phyloP scores from a whole-genome alignment of 2,888 invertebrate species.

The Xanthia togata region DNA sequence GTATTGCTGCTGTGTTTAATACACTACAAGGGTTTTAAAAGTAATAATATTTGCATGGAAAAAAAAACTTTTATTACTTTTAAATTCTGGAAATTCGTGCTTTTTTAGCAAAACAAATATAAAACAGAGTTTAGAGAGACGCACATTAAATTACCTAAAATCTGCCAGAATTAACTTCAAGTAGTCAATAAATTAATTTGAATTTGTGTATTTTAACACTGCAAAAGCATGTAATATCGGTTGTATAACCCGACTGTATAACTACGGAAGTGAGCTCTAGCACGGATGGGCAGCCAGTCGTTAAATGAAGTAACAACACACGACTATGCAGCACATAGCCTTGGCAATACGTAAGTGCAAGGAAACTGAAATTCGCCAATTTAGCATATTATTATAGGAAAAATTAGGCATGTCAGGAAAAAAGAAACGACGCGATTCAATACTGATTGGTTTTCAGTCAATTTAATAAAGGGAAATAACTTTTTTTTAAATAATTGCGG shows the following conservation, averaged over 20 bases:
- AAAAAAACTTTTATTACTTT: neutral
- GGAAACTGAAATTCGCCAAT: conserved; percentile 48
- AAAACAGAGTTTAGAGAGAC: neutral
- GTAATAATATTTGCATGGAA: neutral
- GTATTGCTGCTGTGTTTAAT: neutral
- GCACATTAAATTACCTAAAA: neutral
- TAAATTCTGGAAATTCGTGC: neutral
- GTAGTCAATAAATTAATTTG: conserved; percentile 4
- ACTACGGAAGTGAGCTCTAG: conserved; percentile 54
- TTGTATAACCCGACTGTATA: conserved; percentile 59
- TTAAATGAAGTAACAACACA: conserved; percentile 59
- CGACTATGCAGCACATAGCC: conserved; percentile 43
- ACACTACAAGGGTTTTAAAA: neutral
- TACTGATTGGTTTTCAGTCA: conserved; percentile 41
- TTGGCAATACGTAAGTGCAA: conserved; percentile 54
- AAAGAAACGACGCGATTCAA: conserved; percentile 49
- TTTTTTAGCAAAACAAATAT: neutral
- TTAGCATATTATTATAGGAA: conserved; percentile 24
- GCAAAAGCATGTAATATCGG: conserved; percentile 48
- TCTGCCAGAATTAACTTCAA: conserved; percentile 6
- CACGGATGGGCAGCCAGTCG: conserved; percentile 66
- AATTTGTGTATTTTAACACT: conserved; percentile 25
- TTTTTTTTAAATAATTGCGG: conserved; percentile 25
- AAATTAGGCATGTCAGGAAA: conserved; percentile 37
- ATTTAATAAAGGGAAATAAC: conserved; percentile 35